A percentile compares a stretch with the other conserved stretches of the same genome.
Conservation (phyloP, 2,113 vertebrate genomes). For the Ageneiosus marmoratus region DNA sequence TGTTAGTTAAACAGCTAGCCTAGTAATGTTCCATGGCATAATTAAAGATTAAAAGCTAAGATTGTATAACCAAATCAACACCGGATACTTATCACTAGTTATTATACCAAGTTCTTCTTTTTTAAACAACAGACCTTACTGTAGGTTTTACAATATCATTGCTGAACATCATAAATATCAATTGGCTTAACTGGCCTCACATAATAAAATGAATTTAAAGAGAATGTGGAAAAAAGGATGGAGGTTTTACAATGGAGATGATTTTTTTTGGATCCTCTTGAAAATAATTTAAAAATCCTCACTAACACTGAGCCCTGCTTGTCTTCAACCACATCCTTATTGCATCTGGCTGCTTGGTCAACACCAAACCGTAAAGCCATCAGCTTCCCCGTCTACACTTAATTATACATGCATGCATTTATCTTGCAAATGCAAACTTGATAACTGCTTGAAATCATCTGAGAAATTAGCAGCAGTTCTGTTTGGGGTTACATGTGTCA, state of each 20-base stretch:
- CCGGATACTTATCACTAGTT: neutral
- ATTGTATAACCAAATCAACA: neutral
- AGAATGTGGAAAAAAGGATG: neutral
- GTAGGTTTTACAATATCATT: neutral
- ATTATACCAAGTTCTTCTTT: neutral
- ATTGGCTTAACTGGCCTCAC: neutral
- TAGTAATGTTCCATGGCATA: neutral
- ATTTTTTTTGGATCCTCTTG: neutral
- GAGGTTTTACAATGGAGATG: neutral
- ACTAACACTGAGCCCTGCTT: slow-evolving; percentile 13
- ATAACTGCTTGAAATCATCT: slow-evolving; percentile 50
- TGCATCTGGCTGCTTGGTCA: slow-evolving; percentile 48
- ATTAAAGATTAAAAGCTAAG: neutral
- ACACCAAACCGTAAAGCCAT: slow-evolving; percentile 50
- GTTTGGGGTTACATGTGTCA: slow-evolving; percentile 23
- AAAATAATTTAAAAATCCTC: neutral
- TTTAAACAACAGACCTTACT: neutral
- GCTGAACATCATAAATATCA: neutral
- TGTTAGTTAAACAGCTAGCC: neutral
- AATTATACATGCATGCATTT: slow-evolving; percentile 46
- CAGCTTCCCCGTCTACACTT: slow-evolving; percentile 45
- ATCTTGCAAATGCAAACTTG: slow-evolving; percentile 40
- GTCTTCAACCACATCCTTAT: slow-evolving; percentile 52
- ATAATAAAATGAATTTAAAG: neutral
- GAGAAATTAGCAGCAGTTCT: slow-evolving; percentile 39